phyloP scores from a whole-genome alignment of 2,113 vertebrate genomes.

The Numenius arquata region DNA sequence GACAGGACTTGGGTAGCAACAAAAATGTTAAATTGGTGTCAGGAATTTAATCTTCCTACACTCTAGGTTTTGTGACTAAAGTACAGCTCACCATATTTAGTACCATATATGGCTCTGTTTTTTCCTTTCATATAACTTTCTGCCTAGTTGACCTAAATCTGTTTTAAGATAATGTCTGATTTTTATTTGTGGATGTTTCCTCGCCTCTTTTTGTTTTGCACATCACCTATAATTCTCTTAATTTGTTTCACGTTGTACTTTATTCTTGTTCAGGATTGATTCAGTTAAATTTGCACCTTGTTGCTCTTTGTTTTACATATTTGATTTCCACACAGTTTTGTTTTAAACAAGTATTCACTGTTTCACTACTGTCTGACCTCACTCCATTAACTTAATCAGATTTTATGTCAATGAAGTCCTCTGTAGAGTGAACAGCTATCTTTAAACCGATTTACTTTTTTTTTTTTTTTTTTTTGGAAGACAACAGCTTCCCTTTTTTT shows the following conservation, averaged over 20 bases:
- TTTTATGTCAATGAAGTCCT: neutral
- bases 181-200: neutral
- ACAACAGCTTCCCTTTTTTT: neutral
- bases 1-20: neutral
- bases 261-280: neutral
- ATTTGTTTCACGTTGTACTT: neutral
- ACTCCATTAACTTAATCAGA: neutral
- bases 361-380: neutral
- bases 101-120: neutral
- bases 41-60: neutral
- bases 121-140: neutral
- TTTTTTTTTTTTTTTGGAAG: neutral
- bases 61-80: neutral
- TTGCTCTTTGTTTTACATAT: neutral
- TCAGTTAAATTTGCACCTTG: neutral
- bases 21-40: neutral
- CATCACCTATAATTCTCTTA: neutral
- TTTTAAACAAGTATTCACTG: neutral
- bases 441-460: neutral
- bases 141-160: neutral
- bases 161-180: neutral
- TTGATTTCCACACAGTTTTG: neutral
- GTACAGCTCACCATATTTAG: neutral
- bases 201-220: neutral
- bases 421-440: neutral